Conservation (phyloP, 2,113 vertebrate species). For the Neogale vison region DNA sequence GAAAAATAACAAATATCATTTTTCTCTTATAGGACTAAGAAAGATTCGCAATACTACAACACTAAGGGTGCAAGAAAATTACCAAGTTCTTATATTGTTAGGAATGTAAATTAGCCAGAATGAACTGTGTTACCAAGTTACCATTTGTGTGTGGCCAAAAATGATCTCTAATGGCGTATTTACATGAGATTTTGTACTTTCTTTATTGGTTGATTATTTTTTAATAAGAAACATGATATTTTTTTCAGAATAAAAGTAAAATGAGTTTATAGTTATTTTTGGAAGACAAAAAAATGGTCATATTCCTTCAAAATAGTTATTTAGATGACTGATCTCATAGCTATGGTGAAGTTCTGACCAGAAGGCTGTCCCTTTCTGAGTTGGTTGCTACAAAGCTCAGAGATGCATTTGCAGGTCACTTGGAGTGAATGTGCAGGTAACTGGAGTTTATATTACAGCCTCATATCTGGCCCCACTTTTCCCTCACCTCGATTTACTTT, state of each 20-base stretch:
- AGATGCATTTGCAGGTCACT: not conserved
- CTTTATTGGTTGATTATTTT: not conserved
- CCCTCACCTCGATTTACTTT: not conserved
- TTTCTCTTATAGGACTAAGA: not conserved
- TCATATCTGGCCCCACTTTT: not conserved
- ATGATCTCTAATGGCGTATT: not conserved
- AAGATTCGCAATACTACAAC: not conserved
- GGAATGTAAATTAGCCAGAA: not conserved
- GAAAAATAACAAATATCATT: not conserved
- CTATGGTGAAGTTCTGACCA: not conserved
- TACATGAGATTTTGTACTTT: not conserved
- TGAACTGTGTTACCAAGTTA: not conserved
- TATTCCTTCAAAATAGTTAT: not conserved
- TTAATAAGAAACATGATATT: not conserved
- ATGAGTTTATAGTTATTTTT: not conserved
- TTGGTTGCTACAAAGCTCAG: not conserved
- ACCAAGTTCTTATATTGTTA: not conserved
- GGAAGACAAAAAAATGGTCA: not conserved
- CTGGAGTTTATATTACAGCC: not conserved
- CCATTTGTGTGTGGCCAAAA: not conserved
- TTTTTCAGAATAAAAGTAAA: conserved; percentile 7
- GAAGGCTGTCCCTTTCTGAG: not conserved
- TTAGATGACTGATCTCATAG: not conserved
- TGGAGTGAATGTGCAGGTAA: not conserved
- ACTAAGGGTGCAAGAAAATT: not conserved